phyloP scores from a whole-genome alignment of 2,797 vertebrate species.

The Esox masquinongy region DNA sequence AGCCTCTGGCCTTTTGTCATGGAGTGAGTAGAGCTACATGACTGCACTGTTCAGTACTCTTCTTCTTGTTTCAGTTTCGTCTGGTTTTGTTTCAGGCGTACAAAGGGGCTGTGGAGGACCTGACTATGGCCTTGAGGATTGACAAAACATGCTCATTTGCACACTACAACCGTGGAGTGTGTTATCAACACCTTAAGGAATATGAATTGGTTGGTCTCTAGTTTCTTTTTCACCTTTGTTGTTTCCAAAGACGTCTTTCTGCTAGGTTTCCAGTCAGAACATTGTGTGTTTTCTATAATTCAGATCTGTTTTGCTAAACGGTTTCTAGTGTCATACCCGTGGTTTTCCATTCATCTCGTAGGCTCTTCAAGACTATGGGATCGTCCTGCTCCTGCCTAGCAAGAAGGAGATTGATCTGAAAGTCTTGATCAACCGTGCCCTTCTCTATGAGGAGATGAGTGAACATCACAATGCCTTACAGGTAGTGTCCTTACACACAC shows the following conservation, averaged over 20 bases:
- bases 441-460: conserved; percentile 67
- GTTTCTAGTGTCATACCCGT: not conserved
- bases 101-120: conserved; percentile 70
- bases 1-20: not conserved
- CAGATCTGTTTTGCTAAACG: not conserved
- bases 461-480: conserved; percentile 68
- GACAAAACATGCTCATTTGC: conserved; percentile 64
- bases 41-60: not conserved
- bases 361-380: conserved; percentile 77
- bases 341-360: conserved; percentile 35
- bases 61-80: not conserved
- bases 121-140: conserved; percentile 67
- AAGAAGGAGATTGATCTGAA: conserved; percentile 65
- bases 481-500: conserved; percentile 54
- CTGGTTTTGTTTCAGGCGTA: conserved; percentile 39
- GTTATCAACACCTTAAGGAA: conserved; percentile 70
- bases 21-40: not conserved
- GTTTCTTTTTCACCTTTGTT: conserved; percentile 1
- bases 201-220: conserved; percentile 64
- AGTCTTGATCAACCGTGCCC: conserved; percentile 74
- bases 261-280: no score
- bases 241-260: not conserved
- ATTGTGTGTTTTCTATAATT: no score
- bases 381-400: conserved; percentile 69
- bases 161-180: conserved; percentile 78